phyloP scores from a whole-genome alignment of 2,888 invertebrate species.

The Blera fallax region DNA sequence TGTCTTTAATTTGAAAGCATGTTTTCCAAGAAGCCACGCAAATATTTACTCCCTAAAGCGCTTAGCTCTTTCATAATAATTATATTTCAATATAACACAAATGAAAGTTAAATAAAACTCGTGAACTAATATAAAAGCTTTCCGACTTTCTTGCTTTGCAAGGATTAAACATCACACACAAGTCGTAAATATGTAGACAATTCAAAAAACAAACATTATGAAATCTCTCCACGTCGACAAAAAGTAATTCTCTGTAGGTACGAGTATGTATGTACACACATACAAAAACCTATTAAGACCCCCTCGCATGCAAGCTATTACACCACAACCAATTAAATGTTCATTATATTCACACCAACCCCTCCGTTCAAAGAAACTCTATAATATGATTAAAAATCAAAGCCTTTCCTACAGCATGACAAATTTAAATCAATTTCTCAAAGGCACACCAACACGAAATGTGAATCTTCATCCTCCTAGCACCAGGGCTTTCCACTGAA shows the following conservation, averaged over 20 bases:
- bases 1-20: neutral
- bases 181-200: neutral
- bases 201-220: neutral
- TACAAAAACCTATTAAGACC: neutral
- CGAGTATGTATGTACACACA: too few species aligned
- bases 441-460: conserved; percentile 13
- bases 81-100: neutral
- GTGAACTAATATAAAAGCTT: neutral
- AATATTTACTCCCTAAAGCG: neutral
- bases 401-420: conserved; percentile 18
- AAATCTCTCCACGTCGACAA: neutral
- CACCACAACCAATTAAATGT: conserved; percentile 10
- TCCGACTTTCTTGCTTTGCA: neutral
- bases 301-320: neutral
- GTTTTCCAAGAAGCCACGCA: neutral
- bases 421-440: conserved; percentile 61
- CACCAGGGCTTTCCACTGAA: conserved; percentile 12
- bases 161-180: neutral
- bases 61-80: neutral
- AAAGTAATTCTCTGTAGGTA: neutral
- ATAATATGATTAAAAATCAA: conserved; percentile 52
- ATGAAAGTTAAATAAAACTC: neutral
- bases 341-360: conserved; percentile 10
- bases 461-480: neutral
- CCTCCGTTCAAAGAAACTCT: neutral